A percentile compares a stretch with the other conserved stretches of the same genome.
Conservation (phyloP, 2,888 invertebrate genomes). For the Orchesellides sinensis region DNA sequence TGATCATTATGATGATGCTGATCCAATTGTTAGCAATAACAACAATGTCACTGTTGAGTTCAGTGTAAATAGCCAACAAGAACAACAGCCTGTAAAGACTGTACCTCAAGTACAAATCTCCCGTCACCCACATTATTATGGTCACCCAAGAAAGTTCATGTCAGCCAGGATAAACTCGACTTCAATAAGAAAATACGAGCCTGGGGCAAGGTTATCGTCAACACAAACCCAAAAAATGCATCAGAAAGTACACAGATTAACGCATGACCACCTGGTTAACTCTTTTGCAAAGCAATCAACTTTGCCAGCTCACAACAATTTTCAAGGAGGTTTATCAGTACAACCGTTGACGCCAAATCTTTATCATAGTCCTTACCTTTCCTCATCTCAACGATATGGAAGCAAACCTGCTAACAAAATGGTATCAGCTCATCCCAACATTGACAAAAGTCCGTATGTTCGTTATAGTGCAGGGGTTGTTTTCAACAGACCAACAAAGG, state of each 20-base stretch:
- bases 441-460: not conserved
- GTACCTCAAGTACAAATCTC: no score
- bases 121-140: no score
- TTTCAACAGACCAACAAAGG: slow-evolving; percentile 19
- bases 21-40: slow-evolving; percentile 21
- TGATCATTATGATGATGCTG: not conserved
- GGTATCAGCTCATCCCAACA: not conserved
- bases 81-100: not conserved
- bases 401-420: no score
- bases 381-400: no score
- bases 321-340: no score
- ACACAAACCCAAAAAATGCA: not conserved
- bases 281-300: no score
- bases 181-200: not conserved
- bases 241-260: not conserved
- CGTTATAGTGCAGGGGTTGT: slow-evolving; percentile 18
- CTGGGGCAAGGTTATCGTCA: not conserved
- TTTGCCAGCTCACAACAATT: no score
- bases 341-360: no score
- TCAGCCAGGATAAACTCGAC: slow-evolving; percentile 35
- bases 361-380: no score
- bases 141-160: no score
- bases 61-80: not conserved
- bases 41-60: slow-evolving; percentile 17
- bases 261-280: not conserved